Conservation (phyloP, 2,888 invertebrate genomes). For the Harpalus rubripes region DNA sequence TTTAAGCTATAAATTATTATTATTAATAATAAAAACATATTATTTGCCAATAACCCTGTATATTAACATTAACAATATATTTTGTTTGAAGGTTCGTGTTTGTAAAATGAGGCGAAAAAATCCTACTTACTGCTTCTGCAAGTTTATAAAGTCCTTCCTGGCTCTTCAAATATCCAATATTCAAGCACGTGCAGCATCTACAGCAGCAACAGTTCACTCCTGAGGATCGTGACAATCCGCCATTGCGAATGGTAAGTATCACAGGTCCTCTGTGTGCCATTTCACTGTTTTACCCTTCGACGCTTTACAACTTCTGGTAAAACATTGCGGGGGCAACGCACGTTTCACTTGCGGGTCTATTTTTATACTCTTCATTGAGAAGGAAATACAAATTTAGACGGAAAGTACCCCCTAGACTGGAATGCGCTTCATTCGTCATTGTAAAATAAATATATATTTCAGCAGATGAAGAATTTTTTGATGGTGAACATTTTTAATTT, state of each 20-base stretch:
- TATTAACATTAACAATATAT: not conserved
- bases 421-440: too few species aligned
- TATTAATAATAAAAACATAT: too few species aligned
- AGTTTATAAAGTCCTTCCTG: slow-evolving; percentile 87
- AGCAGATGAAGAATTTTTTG: too few species aligned
- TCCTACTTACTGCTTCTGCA: slow-evolving; percentile 84
- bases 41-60: too few species aligned
- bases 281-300: not conserved
- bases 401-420: too few species aligned
- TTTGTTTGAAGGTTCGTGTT: not conserved
- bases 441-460: too few species aligned
- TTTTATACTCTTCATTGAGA: slow-evolving; percentile 42
- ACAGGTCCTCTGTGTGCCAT: slow-evolving; percentile 57
- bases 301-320: slow-evolving; percentile 5
- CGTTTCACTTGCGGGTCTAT: slow-evolving; percentile 42
- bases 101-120: not conserved
- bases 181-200: slow-evolving; percentile 88
- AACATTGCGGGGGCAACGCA: slow-evolving; percentile 56
- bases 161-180: slow-evolving; percentile 86
- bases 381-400: slow-evolving; percentile 62
- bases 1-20: too few species aligned
- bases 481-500: too few species aligned
- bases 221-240: slow-evolving; percentile 69
- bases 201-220: slow-evolving; percentile 87
- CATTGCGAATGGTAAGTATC: slow-evolving; percentile 56